phyloP scores from a whole-genome alignment of 1,140 invertebrate genomes.

The Trichonephila clavipes region DNA sequence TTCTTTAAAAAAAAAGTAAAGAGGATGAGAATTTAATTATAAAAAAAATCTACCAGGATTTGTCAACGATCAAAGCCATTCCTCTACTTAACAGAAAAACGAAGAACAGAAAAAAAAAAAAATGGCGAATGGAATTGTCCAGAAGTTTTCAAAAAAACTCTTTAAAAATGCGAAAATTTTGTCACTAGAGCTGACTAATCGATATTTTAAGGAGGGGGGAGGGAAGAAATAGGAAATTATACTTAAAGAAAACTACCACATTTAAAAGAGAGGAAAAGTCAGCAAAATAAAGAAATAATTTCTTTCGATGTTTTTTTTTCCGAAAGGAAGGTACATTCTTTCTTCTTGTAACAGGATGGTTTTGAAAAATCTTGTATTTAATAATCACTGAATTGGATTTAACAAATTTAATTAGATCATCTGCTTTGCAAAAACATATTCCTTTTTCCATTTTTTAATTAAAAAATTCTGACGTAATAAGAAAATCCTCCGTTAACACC shows the following conservation, averaged over 20 bases:
- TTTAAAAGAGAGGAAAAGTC: not conserved
- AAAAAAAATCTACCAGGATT: constrained; percentile 18
- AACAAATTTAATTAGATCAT: not conserved
- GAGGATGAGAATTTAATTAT: constrained; percentile 11
- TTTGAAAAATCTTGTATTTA: not conserved
- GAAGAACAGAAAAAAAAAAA: not conserved
- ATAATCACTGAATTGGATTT: not conserved
- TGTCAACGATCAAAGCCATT: constrained; percentile 44
- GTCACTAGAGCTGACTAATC: constrained; percentile 16
- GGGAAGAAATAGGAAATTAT: not conserved
- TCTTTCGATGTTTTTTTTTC: not conserved
- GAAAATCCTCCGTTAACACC: too few relatives aligned
- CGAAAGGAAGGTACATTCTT: not conserved
- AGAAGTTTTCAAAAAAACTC: not conserved
- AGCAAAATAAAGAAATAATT: not conserved
- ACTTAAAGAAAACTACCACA: not conserved
- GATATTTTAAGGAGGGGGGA: not conserved
- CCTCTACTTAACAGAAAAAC: not conserved
- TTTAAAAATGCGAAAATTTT: not conserved
- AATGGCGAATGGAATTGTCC: not conserved
- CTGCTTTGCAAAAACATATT: too few relatives aligned
- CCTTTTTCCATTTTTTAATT: too few relatives aligned
- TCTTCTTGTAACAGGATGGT: not conserved
- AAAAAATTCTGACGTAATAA: too few relatives aligned
- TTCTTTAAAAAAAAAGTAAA: not conserved